Percentiles rank a stretch among this genome's conserved stretches.
Conservation (phyloP, 2,797 vertebrate species). For the Darevskia nairensis region DNA sequence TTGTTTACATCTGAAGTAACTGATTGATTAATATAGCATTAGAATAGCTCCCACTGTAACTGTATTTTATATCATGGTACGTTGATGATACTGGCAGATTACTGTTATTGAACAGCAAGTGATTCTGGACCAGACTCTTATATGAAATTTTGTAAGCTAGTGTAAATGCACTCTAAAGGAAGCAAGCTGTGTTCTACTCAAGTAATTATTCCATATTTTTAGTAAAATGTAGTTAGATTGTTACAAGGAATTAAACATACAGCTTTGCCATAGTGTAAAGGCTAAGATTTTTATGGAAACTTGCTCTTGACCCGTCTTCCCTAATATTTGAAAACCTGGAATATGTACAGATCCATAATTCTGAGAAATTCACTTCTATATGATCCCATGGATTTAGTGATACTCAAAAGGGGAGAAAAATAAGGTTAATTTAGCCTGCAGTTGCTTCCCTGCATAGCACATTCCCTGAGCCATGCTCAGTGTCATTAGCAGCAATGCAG, state of each 20-base stretch:
- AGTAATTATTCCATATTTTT: too few species aligned
- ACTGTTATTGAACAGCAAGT: too few species aligned
- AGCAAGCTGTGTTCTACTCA: neutral
- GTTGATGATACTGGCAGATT: neutral
- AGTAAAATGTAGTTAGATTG: neutral
- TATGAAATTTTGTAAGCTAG: too few species aligned
- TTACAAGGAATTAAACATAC: neutral
- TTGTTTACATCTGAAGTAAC: neutral
- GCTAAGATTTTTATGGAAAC: neutral
- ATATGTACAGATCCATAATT: neutral
- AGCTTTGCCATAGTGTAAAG: neutral
- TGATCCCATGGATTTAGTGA: neutral
- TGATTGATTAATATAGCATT: neutral
- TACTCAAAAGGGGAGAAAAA: neutral
- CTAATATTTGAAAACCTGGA: neutral
- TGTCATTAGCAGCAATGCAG: neutral
- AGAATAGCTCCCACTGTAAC: neutral
- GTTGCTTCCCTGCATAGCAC: neutral
- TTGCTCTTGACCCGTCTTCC: neutral
- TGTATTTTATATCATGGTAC: neutral
- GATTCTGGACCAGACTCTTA: too few species aligned
- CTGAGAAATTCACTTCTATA: neutral
- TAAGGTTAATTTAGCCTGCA: neutral
- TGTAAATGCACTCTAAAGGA: too few species aligned
- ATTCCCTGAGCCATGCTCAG: neutral